Evolutionary conservation across 2,113 vertebrate species (phyloP), one percentile per base, ranked within the genome.

Genomic region (Brachirus orientalis): DNA sequence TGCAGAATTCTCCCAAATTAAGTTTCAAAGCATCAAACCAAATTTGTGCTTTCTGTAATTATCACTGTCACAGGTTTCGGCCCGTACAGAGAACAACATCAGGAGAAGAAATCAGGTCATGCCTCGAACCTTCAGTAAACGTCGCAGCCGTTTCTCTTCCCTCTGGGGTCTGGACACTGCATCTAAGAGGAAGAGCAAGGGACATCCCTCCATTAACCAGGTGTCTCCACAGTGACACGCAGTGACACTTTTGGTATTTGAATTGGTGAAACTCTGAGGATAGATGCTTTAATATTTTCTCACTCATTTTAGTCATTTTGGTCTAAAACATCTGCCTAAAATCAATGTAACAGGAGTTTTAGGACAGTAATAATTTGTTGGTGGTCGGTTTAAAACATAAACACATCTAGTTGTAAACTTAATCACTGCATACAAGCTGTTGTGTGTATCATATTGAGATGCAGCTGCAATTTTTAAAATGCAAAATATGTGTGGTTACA

Each of bases 151-250:
- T 45, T 99, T 99, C 92, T 99, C 97, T 78, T 99, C 97, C 37
- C 95, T 99, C 0, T 99, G 97, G 97, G 97, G 97, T 2, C 93
- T 99, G 90, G 97, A 99, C 89, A 96, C 96, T 35, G 90, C 94
- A 80, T 96, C 97, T 6, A 98, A 96, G 90, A 97, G 96, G 80
- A 98, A 97, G 80, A 95, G 69, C 38, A 92, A 96, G 76, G 95
- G 94, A 12, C 94, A 96, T 43, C 95, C 96, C 13, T 95, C 94
- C 90, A 95, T 98, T 88, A 97, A 94, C 75, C 96, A 99, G 95
- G 97, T 98, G 16, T 1, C 0, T 43, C 61, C 11, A 4, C 5
- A 14, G 52, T 16, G 9, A 48, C 46, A 65, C 47, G n/a, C n/a
- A n/a, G n/a, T n/a, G n/a, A n/a, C n/a, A n/a, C n/a, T n/a, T 40